Conservation (phyloP, 2,113 vertebrate species). For the Carassius auratus region DNA sequence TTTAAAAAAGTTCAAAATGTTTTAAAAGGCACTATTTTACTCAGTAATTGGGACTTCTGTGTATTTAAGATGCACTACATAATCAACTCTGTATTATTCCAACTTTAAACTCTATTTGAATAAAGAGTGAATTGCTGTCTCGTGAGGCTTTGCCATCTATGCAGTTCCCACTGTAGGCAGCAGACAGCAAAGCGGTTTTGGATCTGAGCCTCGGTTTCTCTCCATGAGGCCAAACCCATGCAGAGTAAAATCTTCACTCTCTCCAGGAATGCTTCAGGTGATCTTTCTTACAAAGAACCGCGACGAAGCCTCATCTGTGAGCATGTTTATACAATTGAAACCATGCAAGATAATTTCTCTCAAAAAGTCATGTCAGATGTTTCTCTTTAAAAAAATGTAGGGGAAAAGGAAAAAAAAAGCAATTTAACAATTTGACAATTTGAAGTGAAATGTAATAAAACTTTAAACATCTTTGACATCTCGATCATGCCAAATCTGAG, state of each 20-base stretch:
- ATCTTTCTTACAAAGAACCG: background rate
- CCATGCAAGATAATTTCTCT: background rate
- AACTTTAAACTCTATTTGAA: background rate
- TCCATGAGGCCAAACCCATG: constrained; percentile 33
- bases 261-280: constrained; percentile 51
- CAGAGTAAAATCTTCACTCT: constrained; percentile 47
- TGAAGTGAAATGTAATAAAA: too few species aligned
- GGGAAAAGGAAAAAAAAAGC: too few species aligned
- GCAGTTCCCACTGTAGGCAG: background rate
- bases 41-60: too few species aligned
- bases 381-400: background rate
- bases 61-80: too few species aligned
- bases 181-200: background rate
- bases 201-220: constrained; percentile 8
- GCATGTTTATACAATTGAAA: background rate
- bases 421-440: too few species aligned
- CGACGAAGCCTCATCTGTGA: background rate
- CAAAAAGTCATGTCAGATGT: background rate
- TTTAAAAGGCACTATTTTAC: too few species aligned
- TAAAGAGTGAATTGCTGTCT: background rate
- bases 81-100: background rate
- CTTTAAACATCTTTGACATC: too few species aligned
- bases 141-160: background rate
- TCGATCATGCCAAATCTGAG: too few species aligned
- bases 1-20: too few species aligned